A percentile compares a stretch with the other conserved stretches of the same genome.
Evolutionary conservation across 1,140 invertebrate genomes (phyloP).

Genomic region (Patella vulgata): DNA sequence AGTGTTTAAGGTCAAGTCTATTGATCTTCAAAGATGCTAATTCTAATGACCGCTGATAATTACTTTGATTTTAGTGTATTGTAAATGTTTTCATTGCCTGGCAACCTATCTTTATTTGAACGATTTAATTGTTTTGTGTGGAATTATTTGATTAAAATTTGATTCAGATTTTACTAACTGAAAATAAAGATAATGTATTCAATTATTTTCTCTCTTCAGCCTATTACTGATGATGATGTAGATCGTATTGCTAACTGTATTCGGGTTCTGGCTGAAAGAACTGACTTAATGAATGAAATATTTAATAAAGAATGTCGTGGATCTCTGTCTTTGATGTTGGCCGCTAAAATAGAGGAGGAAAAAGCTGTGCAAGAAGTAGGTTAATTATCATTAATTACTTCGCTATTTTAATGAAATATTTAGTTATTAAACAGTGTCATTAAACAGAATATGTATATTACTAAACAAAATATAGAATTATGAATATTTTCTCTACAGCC

Average conservation of each 20-base stretch:
- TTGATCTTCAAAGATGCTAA: too few relatives aligned
- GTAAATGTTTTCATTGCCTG: too few relatives aligned
- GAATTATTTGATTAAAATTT: too few relatives aligned
- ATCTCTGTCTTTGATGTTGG: conserved; percentile 86
- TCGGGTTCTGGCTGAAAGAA: conserved; percentile 77
- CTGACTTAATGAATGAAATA: conserved; percentile 77
- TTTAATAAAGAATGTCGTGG: conserved; percentile 82
- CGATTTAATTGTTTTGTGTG: too few relatives aligned
- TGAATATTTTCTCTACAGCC: too few relatives aligned
- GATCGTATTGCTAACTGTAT: conserved; percentile 89
- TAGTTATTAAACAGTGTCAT: too few relatives aligned
- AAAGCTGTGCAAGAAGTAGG: conserved; percentile 68
- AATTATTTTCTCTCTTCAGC: conserved; percentile 46
- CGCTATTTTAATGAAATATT: background rate
- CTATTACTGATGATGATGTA: conserved; percentile 94
- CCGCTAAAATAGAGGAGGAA: conserved; percentile 83
- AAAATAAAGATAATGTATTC: background rate
- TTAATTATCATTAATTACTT: conserved; percentile 1
- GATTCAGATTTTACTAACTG: too few relatives aligned
- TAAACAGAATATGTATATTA: too few relatives aligned
- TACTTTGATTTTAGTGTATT: too few relatives aligned
- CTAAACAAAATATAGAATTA: background rate
- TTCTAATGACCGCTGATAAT: too few relatives aligned
- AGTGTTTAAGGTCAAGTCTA: too few relatives aligned
- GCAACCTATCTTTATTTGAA: too few relatives aligned